Base-by-base conservation (phyloP, 2,888 invertebrate species). In the Oscheius sp. region DNA sequence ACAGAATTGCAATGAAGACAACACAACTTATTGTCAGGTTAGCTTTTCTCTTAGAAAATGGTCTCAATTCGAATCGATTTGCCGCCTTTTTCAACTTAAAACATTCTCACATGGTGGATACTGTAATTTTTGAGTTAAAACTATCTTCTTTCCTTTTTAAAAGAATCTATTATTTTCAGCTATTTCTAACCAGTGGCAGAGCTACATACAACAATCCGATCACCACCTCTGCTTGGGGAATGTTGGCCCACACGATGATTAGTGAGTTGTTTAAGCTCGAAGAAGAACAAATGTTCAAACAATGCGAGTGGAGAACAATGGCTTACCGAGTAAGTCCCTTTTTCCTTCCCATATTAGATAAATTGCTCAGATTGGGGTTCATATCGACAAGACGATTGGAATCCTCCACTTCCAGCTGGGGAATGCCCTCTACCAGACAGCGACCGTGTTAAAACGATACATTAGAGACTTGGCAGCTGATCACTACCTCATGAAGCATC, bases 271-370 rank as follows among this genome's bases (percentile, higher is more conserved):
- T 77, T 39, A 70, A 75, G 65, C 37, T 75, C n/a, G 68, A 71
- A 0, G 50, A 58, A 0, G 50, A 65, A 20, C 63, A 70, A 17
- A 70, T 75, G 15, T 61, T 65, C 46, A 52, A 66, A 15, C 55
- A 75, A 48, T 74, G 73, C 75, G 66, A 69, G 29, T 78, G 74
- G 73, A 27, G 71, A 25, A 76, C 72, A n/a, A 65, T 70, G 79
- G 74, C 80, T 42, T 79, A 55, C 33, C 34, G 66, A 23, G 66
- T 66, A 2, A 10, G 46, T 31, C n/a, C n/a, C n/a, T n/a, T n/a
- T n/a, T n/a, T n/a, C 17, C 1, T 27, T 42, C 20, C 31, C 8
- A 15, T 31, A 3, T 55, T 31, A 3, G n/a, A 31, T 17, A 39
- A n/a, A n/a, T 70, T 71, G 61, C 65, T 65, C 70, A 76, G 76